Conservation (phyloP, 2,888 invertebrate species). For the Ceriagrion tenellum region DNA sequence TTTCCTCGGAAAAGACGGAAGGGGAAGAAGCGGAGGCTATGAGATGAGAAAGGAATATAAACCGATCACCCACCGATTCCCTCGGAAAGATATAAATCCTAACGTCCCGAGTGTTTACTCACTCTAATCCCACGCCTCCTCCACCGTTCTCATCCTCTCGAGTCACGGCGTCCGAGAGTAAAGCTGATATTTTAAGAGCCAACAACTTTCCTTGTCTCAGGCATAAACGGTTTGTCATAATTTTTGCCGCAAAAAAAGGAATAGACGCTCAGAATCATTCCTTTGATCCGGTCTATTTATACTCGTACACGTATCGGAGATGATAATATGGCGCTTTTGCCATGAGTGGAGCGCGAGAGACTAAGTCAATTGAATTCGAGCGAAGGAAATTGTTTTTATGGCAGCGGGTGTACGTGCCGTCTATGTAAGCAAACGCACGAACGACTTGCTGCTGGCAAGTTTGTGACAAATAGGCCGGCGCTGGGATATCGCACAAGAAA, state of each 20-base stretch:
- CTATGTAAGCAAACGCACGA: not conserved
- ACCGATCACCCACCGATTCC: not conserved
- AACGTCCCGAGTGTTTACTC: not conserved
- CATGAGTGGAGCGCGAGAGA: not conserved
- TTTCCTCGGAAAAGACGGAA: not conserved
- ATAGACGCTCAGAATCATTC: not conserved
- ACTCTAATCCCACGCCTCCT: not conserved
- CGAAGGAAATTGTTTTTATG: not conserved
- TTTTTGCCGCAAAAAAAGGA: not conserved
- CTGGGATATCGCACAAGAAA: not conserved
- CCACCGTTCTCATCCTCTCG: not conserved
- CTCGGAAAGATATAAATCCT: not conserved
- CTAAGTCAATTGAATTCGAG: not conserved
- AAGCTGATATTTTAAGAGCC: constrained; percentile 11
- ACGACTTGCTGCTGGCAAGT: constrained; percentile 27
- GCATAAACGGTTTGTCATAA: not conserved
- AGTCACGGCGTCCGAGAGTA: not conserved
- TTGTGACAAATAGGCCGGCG: constrained; percentile 57
- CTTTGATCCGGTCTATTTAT: not conserved
- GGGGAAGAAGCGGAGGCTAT: not conserved
- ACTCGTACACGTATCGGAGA: not conserved
- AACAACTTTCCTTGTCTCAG: not conserved
- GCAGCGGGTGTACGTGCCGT: not conserved
- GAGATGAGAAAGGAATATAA: not conserved
- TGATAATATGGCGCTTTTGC: not conserved